These are phyloP conservation scores for Drosophila triauraria DNA, from an alignment of 1,140 invertebrate genomes.

Conservation along the genomic window DNA sequence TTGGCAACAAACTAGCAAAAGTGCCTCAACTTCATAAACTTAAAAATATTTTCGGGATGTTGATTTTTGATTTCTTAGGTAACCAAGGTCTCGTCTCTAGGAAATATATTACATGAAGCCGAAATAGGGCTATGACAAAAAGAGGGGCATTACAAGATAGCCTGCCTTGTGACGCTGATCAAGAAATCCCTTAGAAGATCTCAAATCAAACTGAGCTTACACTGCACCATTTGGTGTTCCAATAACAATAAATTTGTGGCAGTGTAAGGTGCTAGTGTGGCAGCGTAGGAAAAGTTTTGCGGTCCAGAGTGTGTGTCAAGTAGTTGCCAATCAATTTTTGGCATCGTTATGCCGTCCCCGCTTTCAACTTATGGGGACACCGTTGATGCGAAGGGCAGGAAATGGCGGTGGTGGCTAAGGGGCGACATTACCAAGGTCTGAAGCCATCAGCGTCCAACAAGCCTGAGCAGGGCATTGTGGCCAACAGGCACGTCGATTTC, in stretches of 20 bases:
- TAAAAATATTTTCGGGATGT: too few species aligned
- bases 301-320: slow-evolving; percentile 56
- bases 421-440: slow-evolving; percentile 17
- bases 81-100: too few species aligned
- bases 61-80: too few species aligned
- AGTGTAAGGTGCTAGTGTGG: slow-evolving; percentile 13
- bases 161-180: background rate
- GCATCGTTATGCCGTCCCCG: slow-evolving; percentile 48
- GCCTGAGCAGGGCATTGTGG: slow-evolving; percentile 62
- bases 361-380: slow-evolving; percentile 46
- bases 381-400: background rate
- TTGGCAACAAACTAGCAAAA: background rate
- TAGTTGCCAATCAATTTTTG: slow-evolving; percentile 80
- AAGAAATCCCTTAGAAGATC: too few species aligned
- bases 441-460: slow-evolving; percentile 20
- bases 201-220: too few species aligned
- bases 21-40: background rate
- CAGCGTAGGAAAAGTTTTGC: slow-evolving; percentile 18
- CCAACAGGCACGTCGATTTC: slow-evolving; percentile 79
- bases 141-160: too few species aligned
- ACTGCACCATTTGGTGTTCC: background rate
- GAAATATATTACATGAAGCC: too few species aligned
- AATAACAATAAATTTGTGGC: background rate
- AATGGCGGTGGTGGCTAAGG: background rate
- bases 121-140: too few species aligned